Base-by-base conservation (phyloP, 2,797 vertebrate genomes). In the Mastacembelus armatus region DNA sequence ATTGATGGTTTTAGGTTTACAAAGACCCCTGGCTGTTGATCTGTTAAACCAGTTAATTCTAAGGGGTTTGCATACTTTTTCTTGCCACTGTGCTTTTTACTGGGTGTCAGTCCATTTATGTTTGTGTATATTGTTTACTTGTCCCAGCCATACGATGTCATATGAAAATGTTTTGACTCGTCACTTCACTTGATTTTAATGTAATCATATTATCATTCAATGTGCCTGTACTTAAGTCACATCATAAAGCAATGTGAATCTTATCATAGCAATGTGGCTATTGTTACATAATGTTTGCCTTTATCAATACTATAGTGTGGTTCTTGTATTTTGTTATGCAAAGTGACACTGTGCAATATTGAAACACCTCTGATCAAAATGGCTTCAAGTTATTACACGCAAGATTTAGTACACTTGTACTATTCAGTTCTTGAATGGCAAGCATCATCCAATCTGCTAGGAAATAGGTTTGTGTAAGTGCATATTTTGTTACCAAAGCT, bases 341-440 rank as follows among this genome's bases (percentile, higher is more conserved):
- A 44, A 67, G 22, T 55, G 38, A 52, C 9, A 35, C 21, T 35
- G 40, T 43, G 27, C 40, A 30, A 42, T 26, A 26, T 35, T 55
- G 26, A 50, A 18, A 61, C 48, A 52, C 62, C 36, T 76, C 52
- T 38, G 15, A 59, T 16, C 12, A 2, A 47, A 21, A 48, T 14
- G 8, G 14, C 27, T 60, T 16, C 21, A 15, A 26, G 21, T 44
- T 4, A 1, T 40, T 0, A 2, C 7, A 10, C 54, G 22, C 56
- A 43, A 55, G 8, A 50, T 64, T 69, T 16, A 14, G 21, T 36
- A 50, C 29, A 65, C 30, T 47, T 52, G 15, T 7, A 54, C 36
- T 57, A 72, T 67, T 77, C 57, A 44, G 26, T 64, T 60, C 9
- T 56, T 77, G 55, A 80, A 70, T 68, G 62, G 42, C 57, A 60